These are phyloP conservation scores for Lucilia cuprina DNA, from an alignment of 1,140 invertebrate species.

Conservation along the genomic window DNA sequence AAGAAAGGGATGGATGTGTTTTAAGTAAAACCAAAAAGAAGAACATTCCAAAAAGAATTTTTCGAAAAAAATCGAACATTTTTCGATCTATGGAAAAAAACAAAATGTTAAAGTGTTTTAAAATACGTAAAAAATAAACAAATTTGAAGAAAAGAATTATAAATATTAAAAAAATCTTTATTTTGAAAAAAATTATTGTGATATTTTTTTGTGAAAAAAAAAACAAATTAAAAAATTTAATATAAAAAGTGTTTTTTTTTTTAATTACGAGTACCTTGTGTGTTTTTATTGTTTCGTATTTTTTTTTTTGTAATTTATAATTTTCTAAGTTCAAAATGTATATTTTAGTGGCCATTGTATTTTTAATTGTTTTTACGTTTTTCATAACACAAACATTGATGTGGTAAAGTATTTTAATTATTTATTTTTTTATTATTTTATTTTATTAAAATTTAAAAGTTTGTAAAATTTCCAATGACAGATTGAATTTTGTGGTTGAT, in stretches of 20 bases:
- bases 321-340: neutral
- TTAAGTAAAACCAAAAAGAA: neutral
- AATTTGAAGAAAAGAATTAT: neutral
- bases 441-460: too few species aligned
- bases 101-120: slow-evolving; percentile 23
- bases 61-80: neutral
- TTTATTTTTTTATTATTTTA: neutral
- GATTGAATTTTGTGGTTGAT: too few species aligned
- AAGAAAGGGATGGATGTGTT: neutral
- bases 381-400: slow-evolving; percentile 23
- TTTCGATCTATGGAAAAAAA: neutral
- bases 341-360: slow-evolving; percentile 21
- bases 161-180: neutral
- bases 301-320: neutral
- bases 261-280: neutral
- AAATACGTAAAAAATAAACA: slow-evolving; percentile 33
- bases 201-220: neutral
- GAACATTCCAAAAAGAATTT: neutral
- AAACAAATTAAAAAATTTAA: neutral
- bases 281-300: neutral
- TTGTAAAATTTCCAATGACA: too few species aligned
- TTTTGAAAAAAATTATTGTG: neutral
- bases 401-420: slow-evolving; percentile 24
- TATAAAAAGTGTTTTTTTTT: neutral
- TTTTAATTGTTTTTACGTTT: slow-evolving; percentile 28